Evolutionary conservation across 2,888 invertebrate species (phyloP), one percentile per base, ranked within the genome.

Genomic region (Philereme transversata): DNA sequence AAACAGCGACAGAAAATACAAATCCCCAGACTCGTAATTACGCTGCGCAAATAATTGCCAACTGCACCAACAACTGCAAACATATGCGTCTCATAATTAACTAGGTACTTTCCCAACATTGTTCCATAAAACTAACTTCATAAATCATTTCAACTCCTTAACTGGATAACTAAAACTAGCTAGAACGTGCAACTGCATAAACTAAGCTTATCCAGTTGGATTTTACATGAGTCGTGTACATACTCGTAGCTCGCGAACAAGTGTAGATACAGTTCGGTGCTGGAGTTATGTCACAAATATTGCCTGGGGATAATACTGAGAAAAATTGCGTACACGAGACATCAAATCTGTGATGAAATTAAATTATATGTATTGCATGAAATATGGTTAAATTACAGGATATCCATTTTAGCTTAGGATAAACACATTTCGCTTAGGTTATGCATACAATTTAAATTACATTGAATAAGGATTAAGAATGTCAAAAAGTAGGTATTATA

Each of bases 81-180:
- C 58, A 53, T 58, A 56, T 49, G 46, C 62, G 53, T 56, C 53
- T 52, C 56, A 49, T 59, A 64, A 65, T 63, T 68, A 64, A 52
- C 69, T 50, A 22, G 22, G 22, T 22, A 55, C 45, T 57, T 45
- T 45, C 51, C 55, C 49, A 58, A 64, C 65, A 56, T 60, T 57
- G 59, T 53, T 52, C 51, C 45, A 52, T 61, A 64, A 64, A 66
- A 66, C 60, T 51, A 55, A 57, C 62, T 48, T 50, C 50, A 56
- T 64, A 60, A 68, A 68, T 67, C 61, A 67, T 65, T 61, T 62
- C 60, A 67, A 65, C 65, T 70, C 65, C 62, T 62, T 53, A 64
- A 65, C 62, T 59, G 51, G 51, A 48, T 52, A 60, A 59, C 51
- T 62, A 11, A 65, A 65, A 61, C 65, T 57, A 56, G 64, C 61